Conservation (phyloP, 2,888 invertebrate species). For the Stenchaetothrips biformis region DNA sequence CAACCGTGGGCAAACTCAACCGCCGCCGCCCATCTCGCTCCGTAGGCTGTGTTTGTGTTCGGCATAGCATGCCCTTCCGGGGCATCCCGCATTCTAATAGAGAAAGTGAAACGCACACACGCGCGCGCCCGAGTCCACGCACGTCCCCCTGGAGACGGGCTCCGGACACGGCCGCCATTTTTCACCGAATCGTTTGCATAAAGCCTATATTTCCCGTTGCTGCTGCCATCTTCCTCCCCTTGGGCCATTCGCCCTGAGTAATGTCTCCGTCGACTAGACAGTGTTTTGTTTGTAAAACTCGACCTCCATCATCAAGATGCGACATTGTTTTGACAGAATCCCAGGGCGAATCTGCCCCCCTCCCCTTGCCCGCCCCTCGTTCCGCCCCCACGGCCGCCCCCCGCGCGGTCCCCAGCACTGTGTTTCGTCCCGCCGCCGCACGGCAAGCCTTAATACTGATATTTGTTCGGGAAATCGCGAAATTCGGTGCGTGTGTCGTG, state of each 20-base stretch:
- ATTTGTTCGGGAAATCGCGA: too few species aligned
- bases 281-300: conserved; percentile 25
- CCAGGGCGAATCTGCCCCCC: neutral
- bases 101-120: neutral
- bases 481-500: too few species aligned
- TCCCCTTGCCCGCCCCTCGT: neutral
- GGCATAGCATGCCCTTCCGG: too few species aligned
- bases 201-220: conserved; percentile 1
- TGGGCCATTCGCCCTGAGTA: neutral
- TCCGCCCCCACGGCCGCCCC: neutral
- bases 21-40: too few species aligned
- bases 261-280: conserved; percentile 19
- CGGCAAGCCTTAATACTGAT: too few species aligned
- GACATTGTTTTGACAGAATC: conserved; percentile 19
- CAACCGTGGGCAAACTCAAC: too few species aligned
- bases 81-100: neutral
- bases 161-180: conserved; percentile 24
- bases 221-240: neutral
- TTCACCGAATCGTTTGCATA: conserved; percentile 22
- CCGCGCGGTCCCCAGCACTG: too few species aligned
- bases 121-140: neutral
- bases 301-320: conserved; percentile 24
- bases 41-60: too few species aligned
- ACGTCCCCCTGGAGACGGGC: neutral
- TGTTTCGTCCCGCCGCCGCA: too few species aligned